phyloP scores from a whole-genome alignment of 2,888 invertebrate genomes.

The Zootermopsis nevadensis region DNA sequence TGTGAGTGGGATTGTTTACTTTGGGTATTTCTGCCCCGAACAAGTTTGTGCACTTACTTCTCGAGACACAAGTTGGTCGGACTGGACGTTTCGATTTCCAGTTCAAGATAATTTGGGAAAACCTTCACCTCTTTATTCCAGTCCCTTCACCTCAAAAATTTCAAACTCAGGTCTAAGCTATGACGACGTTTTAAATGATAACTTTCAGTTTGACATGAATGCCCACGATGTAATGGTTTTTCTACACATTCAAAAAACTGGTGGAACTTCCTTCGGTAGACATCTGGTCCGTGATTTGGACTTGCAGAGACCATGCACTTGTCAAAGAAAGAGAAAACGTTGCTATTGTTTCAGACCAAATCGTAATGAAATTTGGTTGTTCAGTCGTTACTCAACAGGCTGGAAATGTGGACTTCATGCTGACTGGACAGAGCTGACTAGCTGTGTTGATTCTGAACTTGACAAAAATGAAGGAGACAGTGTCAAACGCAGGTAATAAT shows the following conservation, averaged over 20 bases:
- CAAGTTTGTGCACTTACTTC: slow-evolving; percentile 70
- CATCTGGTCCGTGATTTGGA: slow-evolving; percentile 96
- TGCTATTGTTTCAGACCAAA: slow-evolving; percentile 93
- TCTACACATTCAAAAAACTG: slow-evolving; percentile 99
- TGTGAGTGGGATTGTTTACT: slow-evolving; percentile 87
- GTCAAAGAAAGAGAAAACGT: slow-evolving; percentile 87
- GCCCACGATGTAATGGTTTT: slow-evolving; percentile 97
- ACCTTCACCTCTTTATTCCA: slow-evolving; percentile 61
- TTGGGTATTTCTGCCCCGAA: slow-evolving; percentile 91
- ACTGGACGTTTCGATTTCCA: slow-evolving; percentile 57
- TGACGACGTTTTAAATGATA: slow-evolving; percentile 87
- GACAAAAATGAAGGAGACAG: slow-evolving; percentile 89
- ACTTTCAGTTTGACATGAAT: slow-evolving; percentile 89
- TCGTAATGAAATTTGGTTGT: slow-evolving; percentile 96
- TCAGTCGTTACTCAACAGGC: slow-evolving; percentile 96
- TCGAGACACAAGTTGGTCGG: slow-evolving; percentile 56
- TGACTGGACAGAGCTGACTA: slow-evolving; percentile 96
- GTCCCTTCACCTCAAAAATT: slow-evolving; percentile 56
- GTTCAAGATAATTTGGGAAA: slow-evolving; percentile 68
- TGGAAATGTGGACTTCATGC: slow-evolving; percentile 99
- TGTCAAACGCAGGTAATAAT: slow-evolving; percentile 71
- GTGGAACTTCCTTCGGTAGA: slow-evolving; percentile 96
- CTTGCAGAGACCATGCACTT: slow-evolving; percentile 91
- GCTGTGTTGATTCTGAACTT: slow-evolving; percentile 90
- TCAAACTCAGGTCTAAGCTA: slow-evolving; percentile 75